Percentiles rank a stretch among this genome's conserved stretches.
These are phyloP conservation scores for Phrynocephalus forsythii DNA, from an alignment of 2,797 vertebrate genomes.

Conservation along the genomic window DNA sequence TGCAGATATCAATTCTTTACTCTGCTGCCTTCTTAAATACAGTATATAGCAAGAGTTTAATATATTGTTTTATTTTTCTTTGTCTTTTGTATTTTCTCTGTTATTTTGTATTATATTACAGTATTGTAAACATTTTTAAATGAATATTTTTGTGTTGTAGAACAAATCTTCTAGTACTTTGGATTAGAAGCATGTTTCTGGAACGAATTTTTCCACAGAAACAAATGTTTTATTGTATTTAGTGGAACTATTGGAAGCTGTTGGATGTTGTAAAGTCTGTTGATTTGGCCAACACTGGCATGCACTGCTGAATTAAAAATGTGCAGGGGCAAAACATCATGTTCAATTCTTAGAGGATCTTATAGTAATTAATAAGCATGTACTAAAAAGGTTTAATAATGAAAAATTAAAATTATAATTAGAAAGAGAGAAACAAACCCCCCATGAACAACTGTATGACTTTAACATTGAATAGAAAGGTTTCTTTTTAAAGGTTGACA, in stretches of 20 bases:
- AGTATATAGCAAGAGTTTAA: too few species aligned
- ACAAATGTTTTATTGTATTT: background rate
- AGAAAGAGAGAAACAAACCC: background rate
- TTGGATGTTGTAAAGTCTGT: background rate
- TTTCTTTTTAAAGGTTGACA: background rate
- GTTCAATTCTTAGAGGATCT: background rate
- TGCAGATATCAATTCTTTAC: too few species aligned
- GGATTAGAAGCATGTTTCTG: too few species aligned
- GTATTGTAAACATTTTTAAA: too few species aligned
- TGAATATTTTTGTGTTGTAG: too few species aligned
- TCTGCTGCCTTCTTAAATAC: too few species aligned
- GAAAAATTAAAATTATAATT: slow-evolving; percentile 3
- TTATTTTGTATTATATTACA: too few species aligned
- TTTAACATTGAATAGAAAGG: background rate
- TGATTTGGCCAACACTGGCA: background rate
- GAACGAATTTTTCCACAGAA: too few species aligned
- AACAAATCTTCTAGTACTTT: too few species aligned
- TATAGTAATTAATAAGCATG: background rate
- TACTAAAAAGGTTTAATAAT: background rate
- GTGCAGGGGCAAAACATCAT: background rate
- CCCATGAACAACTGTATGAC: background rate
- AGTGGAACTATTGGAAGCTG: background rate
- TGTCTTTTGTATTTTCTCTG: too few species aligned
- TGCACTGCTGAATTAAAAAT: background rate
- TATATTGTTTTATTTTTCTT: too few species aligned